A percentile compares a stretch with the other conserved stretches of the same genome.
Evolutionary conservation across 2,113 vertebrate species (phyloP).

Genomic region (Passer domesticus): DNA sequence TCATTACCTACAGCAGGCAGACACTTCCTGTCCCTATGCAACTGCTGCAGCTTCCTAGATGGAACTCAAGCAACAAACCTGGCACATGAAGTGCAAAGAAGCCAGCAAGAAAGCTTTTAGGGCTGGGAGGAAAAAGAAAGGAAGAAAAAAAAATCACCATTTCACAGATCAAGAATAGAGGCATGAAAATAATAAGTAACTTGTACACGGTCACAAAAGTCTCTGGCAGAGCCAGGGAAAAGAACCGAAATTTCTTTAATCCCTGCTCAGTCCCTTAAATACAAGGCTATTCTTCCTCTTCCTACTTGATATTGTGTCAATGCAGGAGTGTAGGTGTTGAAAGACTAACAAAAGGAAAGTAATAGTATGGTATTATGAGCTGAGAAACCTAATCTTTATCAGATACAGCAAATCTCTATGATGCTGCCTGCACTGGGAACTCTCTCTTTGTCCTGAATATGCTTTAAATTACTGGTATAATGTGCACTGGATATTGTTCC

Average conservation of each 20-base stretch:
- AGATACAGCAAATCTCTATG: conserved; percentile 70
- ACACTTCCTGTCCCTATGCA: not conserved
- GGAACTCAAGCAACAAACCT: not conserved
- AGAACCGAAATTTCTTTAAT: conserved; percentile 61
- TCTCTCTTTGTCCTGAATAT: conserved; percentile 66
- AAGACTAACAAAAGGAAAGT: conserved; percentile 68
- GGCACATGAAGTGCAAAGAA: conserved; percentile 37
- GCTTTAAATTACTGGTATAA: conserved; percentile 71
- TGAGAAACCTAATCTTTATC: conserved; percentile 59
- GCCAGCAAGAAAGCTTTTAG: conserved; percentile 21
- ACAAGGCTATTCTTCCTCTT: conserved; percentile 63
- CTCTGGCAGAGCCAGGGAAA: conserved; percentile 58
- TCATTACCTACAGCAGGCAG: not conserved
- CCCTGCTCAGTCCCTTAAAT: conserved; percentile 60
- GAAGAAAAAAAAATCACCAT: not conserved
- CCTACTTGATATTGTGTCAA: conserved; percentile 68
- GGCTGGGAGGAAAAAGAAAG: not conserved
- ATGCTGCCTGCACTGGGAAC: conserved; percentile 65
- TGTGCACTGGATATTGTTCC: conserved; percentile 65
- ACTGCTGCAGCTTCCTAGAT: not conserved
- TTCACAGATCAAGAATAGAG: conserved; percentile 52
- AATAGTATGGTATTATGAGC: conserved; percentile 61
- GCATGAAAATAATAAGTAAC: conserved; percentile 60
- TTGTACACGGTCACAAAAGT: conserved; percentile 47
- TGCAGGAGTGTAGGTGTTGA: conserved; percentile 66